A percentile compares a stretch with the other conserved stretches of the same genome.
These are phyloP conservation scores for Zosterops lateralis DNA, from an alignment of 2,113 vertebrate species.

Conservation along the genomic window DNA sequence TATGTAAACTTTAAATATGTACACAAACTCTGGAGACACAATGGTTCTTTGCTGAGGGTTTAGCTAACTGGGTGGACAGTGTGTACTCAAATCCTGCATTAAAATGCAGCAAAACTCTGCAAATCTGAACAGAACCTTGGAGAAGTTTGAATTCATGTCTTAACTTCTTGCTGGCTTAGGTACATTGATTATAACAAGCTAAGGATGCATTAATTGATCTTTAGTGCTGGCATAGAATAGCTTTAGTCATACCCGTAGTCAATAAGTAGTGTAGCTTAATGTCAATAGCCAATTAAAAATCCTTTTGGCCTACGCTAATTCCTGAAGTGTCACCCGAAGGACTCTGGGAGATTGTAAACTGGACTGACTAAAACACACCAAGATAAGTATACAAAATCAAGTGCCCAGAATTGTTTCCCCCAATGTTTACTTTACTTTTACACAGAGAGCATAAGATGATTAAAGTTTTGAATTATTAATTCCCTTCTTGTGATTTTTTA, in stretches of 20 bases:
- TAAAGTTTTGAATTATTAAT: not conserved
- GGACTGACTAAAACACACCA: not conserved
- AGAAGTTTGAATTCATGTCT: not conserved
- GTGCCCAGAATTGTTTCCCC: no score
- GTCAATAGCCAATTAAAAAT: not conserved
- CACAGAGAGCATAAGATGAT: not conserved
- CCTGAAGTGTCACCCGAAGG: not conserved
- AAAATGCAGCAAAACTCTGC: not conserved
- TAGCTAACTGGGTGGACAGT: not conserved
- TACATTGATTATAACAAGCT: not conserved
- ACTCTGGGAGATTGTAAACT: not conserved
- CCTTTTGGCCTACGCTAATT: not conserved
- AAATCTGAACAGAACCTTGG: not conserved
- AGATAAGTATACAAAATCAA: not conserved
- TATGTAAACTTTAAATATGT: not conserved
- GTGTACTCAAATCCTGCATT: not conserved
- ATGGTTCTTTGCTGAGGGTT: not conserved
- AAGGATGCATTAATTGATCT: not conserved
- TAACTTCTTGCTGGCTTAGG: not conserved
- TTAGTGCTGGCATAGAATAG: not conserved
- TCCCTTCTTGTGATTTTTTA: not conserved
- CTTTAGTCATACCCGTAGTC: not conserved
- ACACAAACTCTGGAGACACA: not conserved
- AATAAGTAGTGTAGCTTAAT: not conserved
- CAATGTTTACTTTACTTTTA: not conserved